Evolutionary conservation across 1,140 invertebrate genomes (phyloP), one percentile per base, ranked within the genome.

Genomic region (Cydia amplana): DNA sequence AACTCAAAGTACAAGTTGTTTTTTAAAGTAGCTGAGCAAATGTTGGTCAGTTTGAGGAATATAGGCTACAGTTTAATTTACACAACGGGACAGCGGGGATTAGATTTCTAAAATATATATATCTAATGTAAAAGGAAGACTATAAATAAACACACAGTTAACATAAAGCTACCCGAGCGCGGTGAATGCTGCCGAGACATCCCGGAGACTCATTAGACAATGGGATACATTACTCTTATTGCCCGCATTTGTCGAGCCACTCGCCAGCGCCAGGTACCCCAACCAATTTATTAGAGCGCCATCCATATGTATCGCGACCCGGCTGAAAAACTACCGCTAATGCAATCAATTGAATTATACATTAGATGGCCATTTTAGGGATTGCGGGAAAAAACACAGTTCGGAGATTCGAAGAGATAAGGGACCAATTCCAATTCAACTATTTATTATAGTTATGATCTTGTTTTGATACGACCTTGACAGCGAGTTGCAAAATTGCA

Each of bases 281-380:
- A 4, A 20, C 65, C 83, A 87, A 87, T 86, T 87, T 85, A 86
- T 86, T 87, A 86, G 85, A 82, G 83, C 51, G 63, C 76, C 75
- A 87, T 85, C 79, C 87, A 87, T 87, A 87, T 86, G 83, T 85
- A 88, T 86, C 72, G 75, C 79, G 82, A 82, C 82, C 80, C 80
- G 77, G 76, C 76, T 84, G 83, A 89, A 88, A 87, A 88, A 89
- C 86, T 88, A 77, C 75, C 80, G 75, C 81, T 88, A 87, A 89
- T 87, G 80, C 80, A 89, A 88, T 86, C 84, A 80, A 84, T 82
- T 89, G 87, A 86, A 89, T 89, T 85, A 89, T 82, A 89, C 87
- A 89, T 89, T 78, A 86, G 85, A 76, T 55, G 76, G 77, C 85
- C 82, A 83, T 87, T 87, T 88, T 77, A 79, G 83, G 84, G 82